Evolutionary conservation across 2,888 invertebrate species (phyloP).

Genomic region (Folsomia candida): DNA sequence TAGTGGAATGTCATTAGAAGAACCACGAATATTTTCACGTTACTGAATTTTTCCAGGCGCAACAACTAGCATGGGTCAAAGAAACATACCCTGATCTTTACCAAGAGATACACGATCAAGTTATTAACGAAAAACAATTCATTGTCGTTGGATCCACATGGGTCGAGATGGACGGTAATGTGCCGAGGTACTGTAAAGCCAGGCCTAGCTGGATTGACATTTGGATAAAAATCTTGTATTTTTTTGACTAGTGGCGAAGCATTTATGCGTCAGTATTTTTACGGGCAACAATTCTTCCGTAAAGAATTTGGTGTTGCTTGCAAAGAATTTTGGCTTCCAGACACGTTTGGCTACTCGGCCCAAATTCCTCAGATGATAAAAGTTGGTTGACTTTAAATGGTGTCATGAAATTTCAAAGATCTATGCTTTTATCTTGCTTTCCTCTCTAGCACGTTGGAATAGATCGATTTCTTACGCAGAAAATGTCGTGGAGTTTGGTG

Average conservation of each 20-base stretch:
- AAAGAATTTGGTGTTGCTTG: conserved; percentile 56
- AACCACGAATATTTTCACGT: not conserved
- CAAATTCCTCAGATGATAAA: conserved; percentile 59
- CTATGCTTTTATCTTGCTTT: too few relatives aligned
- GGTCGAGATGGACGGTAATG: conserved; percentile 58
- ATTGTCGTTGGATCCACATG: conserved; percentile 59
- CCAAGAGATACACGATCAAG: conserved; percentile 54
- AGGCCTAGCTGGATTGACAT: not conserved
- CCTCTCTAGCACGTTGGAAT: conserved; percentile 55
- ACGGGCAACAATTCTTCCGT: conserved; percentile 57
- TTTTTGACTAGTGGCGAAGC: conserved; percentile 57
- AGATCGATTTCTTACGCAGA: conserved; percentile 57
- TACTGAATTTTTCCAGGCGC: conserved; percentile 53
- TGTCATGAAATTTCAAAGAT: too few relatives aligned
- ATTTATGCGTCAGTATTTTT: conserved; percentile 58
- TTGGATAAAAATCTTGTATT: conserved; percentile 29
- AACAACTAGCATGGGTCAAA: conserved; percentile 58
- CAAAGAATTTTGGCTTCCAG: conserved; percentile 59
- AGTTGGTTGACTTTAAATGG: conserved; percentile 45
- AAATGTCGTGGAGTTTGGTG: conserved; percentile 58
- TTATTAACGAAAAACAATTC: conserved; percentile 54
- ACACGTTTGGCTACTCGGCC: conserved; percentile 60
- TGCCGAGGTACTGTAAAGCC: conserved; percentile 50
- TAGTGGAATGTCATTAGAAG: not conserved
- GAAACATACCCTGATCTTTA: conserved; percentile 56